A percentile compares a stretch with the other conserved stretches of the same genome.
Conservation (phyloP, 2,797 vertebrate genomes). For the Catamblyrhynchus diadema region DNA sequence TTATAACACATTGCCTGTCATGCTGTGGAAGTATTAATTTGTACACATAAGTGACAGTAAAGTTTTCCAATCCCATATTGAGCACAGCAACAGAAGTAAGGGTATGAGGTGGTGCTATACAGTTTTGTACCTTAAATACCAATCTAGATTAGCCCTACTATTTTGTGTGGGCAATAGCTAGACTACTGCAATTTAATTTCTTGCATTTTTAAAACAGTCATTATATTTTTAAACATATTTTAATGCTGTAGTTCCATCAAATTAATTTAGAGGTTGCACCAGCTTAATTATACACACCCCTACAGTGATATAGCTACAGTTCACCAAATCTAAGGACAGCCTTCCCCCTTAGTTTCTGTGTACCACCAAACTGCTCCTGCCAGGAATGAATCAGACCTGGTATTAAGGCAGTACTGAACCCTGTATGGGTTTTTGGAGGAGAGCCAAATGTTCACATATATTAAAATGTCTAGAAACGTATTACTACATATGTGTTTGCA, state of each 20-base stretch:
- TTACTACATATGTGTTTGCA: neutral
- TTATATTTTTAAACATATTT: neutral
- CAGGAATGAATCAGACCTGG: neutral
- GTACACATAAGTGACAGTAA: neutral
- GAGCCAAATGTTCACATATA: neutral
- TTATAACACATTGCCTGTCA: neutral
- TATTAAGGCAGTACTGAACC: neutral
- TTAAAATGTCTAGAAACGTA: neutral
- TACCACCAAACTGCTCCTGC: neutral
- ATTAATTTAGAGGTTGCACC: neutral
- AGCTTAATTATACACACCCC: neutral
- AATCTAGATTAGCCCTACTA: neutral
- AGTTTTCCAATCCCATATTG: neutral
- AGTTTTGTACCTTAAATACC: neutral
- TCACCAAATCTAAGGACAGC: neutral
- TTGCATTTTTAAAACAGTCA: neutral
- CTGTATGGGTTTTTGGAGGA: neutral
- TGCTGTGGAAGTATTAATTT: neutral
- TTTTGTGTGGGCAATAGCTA: neutral
- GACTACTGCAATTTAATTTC: neutral
- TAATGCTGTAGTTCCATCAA: neutral
- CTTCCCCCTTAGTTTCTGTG: neutral
- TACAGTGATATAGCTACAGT: neutral
- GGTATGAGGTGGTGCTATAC: neutral
- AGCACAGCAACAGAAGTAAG: neutral